These are phyloP conservation scores for human DNA, from an alignment of 2,113 vertebrate genomes.

Conservation along the genomic window GRCh38 chr1:58264001-58264500, in stretches of 20 bases:
- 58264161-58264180: background rate
- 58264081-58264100: background rate
- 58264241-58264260: slow-evolving; percentile 39
- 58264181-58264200: background rate
- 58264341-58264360: background rate
- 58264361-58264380: background rate
- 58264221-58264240: background rate
- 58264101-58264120: background rate
- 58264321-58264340: background rate
- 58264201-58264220: background rate
- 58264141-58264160: background rate
- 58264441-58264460: background rate
- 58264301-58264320: background rate
- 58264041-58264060: background rate
- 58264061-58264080: background rate
- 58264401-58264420: background rate
- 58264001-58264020: background rate
- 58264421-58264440: background rate
- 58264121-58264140: background rate
- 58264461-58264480: background rate
- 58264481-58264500: background rate
- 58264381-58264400: background rate
- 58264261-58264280: background rate
- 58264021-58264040: background rate
- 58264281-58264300: background rate